Evolutionary conservation across 2,797 vertebrate genomes (phyloP).

Genomic region (Varecia variegata): DNA sequence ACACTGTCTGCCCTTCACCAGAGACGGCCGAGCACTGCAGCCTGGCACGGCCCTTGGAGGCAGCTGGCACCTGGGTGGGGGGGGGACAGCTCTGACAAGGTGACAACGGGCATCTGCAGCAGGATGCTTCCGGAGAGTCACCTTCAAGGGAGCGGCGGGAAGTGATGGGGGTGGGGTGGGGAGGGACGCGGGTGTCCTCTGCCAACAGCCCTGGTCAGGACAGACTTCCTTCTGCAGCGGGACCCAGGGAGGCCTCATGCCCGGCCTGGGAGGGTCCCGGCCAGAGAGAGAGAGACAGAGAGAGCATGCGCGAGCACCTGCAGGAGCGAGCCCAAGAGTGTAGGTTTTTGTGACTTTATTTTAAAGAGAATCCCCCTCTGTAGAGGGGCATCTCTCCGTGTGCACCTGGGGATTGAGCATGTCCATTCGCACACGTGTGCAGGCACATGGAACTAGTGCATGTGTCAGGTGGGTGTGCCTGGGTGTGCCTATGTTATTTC

Average conservation of each 20-base stretch:
- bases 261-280: neutral
- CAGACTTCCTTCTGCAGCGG: neutral
- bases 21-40: neutral
- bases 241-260: neutral
- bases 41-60: neutral
- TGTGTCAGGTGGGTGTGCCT: fast-evolving
- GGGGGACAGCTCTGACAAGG: neutral
- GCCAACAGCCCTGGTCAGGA: neutral
- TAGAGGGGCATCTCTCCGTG: fast-evolving
- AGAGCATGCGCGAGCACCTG: too few relatives aligned
- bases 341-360: fast-evolving
- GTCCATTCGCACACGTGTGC: fast-evolving
- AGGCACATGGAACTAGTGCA: fast-evolving
- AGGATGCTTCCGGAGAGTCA: conserved; percentile 21
- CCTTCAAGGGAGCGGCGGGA: neutral
- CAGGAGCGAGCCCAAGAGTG: too few relatives aligned
- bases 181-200: neutral
- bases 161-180: fast-evolving
- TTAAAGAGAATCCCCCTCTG: neutral
- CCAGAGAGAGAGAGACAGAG: neutral
- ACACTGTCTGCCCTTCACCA: neutral
- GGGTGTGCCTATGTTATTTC: too few relatives aligned
- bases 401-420: fast-evolving
- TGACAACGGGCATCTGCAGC: neutral
- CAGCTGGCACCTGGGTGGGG: neutral